A percentile compares a stretch with the other conserved stretches of the same genome.
phyloP scores from a whole-genome alignment of 2,797 vertebrate species.

The Tarsius wallacei region DNA sequence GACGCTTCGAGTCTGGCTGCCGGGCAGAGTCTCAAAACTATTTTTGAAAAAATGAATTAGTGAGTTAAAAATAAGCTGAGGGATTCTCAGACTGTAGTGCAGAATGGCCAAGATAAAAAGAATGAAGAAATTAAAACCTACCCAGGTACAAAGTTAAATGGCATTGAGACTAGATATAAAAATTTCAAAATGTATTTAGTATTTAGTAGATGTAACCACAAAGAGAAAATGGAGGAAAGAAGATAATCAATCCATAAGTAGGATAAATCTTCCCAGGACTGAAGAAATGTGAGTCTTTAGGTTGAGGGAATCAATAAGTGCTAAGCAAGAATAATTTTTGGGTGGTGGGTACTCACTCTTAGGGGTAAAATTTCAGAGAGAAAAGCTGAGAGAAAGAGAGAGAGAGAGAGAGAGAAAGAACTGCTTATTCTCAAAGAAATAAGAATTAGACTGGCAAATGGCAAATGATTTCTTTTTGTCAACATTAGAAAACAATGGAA shows the following conservation, averaged over 20 bases:
- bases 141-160: background rate
- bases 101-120: constrained; percentile 28
- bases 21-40: background rate
- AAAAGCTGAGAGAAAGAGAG: background rate
- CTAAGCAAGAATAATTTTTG: background rate
- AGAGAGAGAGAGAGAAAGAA: background rate
- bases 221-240: background rate
- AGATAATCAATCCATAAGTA: background rate
- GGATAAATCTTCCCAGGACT: background rate
- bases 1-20: no score
- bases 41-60: constrained; percentile 4
- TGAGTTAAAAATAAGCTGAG: constrained; percentile 51
- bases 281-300: background rate
- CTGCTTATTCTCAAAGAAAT: background rate
- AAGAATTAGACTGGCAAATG: background rate
- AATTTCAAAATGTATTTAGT: constrained; percentile 23
- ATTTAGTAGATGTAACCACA: background rate
- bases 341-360: no score
- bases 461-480: background rate
- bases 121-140: background rate
- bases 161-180: background rate
- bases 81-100: background rate
- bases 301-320: background rate
- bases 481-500: background rate
- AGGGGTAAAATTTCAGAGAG: background rate